These are phyloP conservation scores for Cinara cedri DNA, from an alignment of 2,888 invertebrate genomes.

Conservation along the genomic window DNA sequence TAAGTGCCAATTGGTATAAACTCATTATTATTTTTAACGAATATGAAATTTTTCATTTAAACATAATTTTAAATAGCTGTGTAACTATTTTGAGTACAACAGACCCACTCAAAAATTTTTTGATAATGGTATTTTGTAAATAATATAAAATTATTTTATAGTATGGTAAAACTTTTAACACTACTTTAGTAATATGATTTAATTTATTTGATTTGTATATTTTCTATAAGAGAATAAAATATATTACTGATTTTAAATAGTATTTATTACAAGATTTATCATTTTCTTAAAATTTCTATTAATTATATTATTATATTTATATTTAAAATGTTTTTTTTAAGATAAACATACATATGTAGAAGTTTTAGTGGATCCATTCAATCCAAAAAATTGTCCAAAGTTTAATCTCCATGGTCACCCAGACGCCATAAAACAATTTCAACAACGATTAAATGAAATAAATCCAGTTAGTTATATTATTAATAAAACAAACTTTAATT, in stretches of 20 bases:
- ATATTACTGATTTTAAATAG: too few species aligned
- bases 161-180: too few species aligned
- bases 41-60: background rate
- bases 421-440: constrained; percentile 7
- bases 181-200: too few species aligned
- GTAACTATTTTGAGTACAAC: background rate
- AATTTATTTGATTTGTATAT: too few species aligned
- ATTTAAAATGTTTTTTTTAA: background rate
- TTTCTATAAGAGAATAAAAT: too few species aligned
- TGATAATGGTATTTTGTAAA: too few species aligned
- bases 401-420: constrained; percentile 2
- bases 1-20: background rate
- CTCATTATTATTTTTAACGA: background rate
- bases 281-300: too few species aligned
- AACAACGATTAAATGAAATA: constrained; percentile 30
- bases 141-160: too few species aligned
- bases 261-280: too few species aligned
- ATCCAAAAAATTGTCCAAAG: constrained; percentile 19
- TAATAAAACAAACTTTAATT: too few species aligned
- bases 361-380: constrained; percentile 28
- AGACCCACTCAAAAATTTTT: background rate
- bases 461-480: constrained; percentile 32
- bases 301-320: background rate
- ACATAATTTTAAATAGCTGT: background rate
- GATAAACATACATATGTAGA: constrained; percentile 22